Base-by-base conservation (phyloP, 2,797 vertebrate genomes). In the Micrastur ruficollis region DNA sequence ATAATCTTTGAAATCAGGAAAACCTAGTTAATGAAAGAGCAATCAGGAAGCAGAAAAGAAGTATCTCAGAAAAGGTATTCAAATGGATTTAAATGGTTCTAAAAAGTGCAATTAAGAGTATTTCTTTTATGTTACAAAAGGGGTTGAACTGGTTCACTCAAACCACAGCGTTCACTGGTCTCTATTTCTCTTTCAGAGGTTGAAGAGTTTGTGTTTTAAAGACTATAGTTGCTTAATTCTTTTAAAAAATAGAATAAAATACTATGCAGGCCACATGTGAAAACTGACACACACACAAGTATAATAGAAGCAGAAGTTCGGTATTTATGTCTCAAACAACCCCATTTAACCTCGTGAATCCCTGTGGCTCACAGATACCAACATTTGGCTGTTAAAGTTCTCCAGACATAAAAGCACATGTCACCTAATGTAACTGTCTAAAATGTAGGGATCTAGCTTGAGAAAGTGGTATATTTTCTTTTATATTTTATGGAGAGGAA, bases 201-300 rank as follows among this genome's bases (percentile, higher is more conserved):
- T 73, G 23, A 89, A 56, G 4, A 46, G 5, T 31, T 72, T 85
- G 14, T 47, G 46, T 75, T 62, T 90, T 55, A 59, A 36, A 76
- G 16, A 36, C 21, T 52, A 14, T 76, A 7, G 5, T 82, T 72
- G 5, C 13, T 72, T 80, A 73, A 42, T 76, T 65, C 3, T 63
- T 67, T 67, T 42, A 14, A 26, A 71, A 89, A 75, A 22, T 9
- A 42, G 15, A 66, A 42, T 34, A 66, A 75, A 81, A 42, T 11
- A 14, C 12, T 46, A 3, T 49, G 6, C 5, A 50, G 22, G 32
- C 3, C 8, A 6, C 8, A 31, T 36, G 14, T 0, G 0, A 91
- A 90, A 86, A 40, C 12, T 31, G 89, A 31, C 7, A 44, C 17
- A 44, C 17, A 71, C 18, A 19, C 9, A 29, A 13, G 3, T 31